A percentile compares a stretch with the other conserved stretches of the same genome.
Evolutionary conservation across 2,888 invertebrate genomes (phyloP).

Genomic region (Proisotoma minuta): DNA sequence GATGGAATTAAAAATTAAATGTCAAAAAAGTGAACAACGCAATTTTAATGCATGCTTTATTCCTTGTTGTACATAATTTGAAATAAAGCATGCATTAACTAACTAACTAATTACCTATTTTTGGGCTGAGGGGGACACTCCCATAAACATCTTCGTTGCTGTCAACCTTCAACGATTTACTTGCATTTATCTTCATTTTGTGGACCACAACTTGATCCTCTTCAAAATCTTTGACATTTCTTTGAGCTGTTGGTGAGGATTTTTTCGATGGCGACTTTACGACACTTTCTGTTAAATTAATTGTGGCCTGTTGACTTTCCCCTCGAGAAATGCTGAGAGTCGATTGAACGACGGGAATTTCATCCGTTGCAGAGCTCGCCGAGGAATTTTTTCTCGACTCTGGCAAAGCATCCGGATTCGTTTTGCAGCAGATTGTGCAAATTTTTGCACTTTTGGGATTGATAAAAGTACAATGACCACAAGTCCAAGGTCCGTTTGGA

Average conservation of each 20-base stretch:
- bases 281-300: slow-evolving; percentile 30
- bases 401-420: slow-evolving; percentile 50
- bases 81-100: not conserved
- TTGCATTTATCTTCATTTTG: slow-evolving; percentile 7
- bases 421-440: slow-evolving; percentile 81
- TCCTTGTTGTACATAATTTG: too few species aligned
- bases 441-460: slow-evolving; percentile 74
- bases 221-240: slow-evolving; percentile 7
- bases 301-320: slow-evolving; percentile 33
- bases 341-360: slow-evolving; percentile 42
- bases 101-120: slow-evolving; percentile 34
- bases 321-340: slow-evolving; percentile 42
- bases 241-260: too few species aligned
- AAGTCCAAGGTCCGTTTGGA: slow-evolving; percentile 63
- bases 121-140: slow-evolving; percentile 41
- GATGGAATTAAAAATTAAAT: too few species aligned
- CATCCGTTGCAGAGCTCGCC: slow-evolving; percentile 8
- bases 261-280: slow-evolving; percentile 21
- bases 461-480: slow-evolving; percentile 84
- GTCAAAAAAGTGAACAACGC: too few species aligned
- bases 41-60: slow-evolving; percentile 6
- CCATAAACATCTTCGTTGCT: slow-evolving; percentile 46
- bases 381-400: slow-evolving; percentile 10
- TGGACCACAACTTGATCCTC: too few species aligned
- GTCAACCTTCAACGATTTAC: slow-evolving; percentile 21